Conservation (phyloP, 2,888 invertebrate species). For the Euplagia quadripunctaria region DNA sequence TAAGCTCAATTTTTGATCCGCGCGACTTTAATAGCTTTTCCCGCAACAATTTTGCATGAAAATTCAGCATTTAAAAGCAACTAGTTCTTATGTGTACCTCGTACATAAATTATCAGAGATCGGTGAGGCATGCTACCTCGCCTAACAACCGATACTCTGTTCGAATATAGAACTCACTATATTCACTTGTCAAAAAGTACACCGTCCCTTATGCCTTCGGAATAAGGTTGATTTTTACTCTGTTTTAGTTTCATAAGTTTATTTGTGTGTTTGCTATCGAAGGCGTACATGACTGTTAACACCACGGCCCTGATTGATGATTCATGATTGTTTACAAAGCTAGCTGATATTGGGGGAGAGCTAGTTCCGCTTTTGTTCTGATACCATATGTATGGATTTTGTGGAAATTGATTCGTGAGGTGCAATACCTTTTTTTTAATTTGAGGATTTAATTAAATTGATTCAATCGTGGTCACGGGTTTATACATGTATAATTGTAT, state of each 20-base stretch:
- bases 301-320: conserved; percentile 56
- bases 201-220: background rate
- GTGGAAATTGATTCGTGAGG: conserved; percentile 16
- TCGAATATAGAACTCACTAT: conserved; percentile 20
- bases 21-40: conserved; percentile 9
- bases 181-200: conserved; percentile 1
- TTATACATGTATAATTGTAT: no score
- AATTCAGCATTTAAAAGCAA: conserved; percentile 28
- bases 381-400: background rate
- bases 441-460: background rate
- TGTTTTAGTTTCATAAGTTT: background rate
- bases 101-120: conserved; percentile 46
- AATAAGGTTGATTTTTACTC: conserved; percentile 11
- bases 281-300: conserved; percentile 44
- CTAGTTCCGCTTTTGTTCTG: conserved; percentile 15
- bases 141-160: conserved; percentile 44
- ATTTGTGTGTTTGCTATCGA: conserved; percentile 16
- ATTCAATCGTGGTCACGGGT: background rate
- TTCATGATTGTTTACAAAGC: conserved; percentile 57
- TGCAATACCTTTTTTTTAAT: conserved; percentile 14
- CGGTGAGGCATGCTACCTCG: conserved; percentile 35
- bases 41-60: conserved; percentile 19
- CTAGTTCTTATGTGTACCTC: conserved; percentile 21
- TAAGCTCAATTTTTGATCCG: background rate
- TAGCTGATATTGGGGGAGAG: conserved; percentile 31